A percentile compares a stretch with the other conserved stretches of the same genome.
Conservation (phyloP, 2,113 vertebrate species). For the Silurus meridionalis region DNA sequence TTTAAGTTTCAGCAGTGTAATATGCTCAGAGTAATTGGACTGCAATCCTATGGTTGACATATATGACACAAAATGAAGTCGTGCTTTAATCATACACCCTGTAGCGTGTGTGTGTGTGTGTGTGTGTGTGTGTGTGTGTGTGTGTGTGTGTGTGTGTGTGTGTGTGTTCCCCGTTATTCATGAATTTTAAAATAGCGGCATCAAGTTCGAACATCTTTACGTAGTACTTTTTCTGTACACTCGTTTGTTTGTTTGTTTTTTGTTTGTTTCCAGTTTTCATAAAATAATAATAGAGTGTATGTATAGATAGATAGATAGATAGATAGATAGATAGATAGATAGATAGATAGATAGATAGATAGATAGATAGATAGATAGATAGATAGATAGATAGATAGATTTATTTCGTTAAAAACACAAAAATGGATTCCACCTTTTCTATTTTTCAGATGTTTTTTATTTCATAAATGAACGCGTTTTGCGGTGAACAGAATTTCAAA, state of each 20-base stretch:
- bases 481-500: not conserved
- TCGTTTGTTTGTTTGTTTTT: not conserved
- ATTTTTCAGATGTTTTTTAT: slow-evolving; percentile 3
- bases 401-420: not conserved
- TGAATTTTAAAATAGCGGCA: not conserved
- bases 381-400: too few relatives aligned
- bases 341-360: too few relatives aligned
- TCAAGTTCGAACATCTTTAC: not conserved
- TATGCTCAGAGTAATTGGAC: slow-evolving; percentile 7
- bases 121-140: too few relatives aligned
- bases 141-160: too few relatives aligned
- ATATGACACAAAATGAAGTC: not conserved
- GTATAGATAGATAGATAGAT: too few relatives aligned
- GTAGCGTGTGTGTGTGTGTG: too few relatives aligned
- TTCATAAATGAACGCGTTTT: not conserved
- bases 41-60: not conserved
- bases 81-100: not conserved
- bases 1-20: not conserved
- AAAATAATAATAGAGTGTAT: not conserved
- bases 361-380: too few relatives aligned
- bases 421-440: not conserved
- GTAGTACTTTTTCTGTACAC: too few relatives aligned
- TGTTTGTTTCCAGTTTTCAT: not conserved
- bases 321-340: too few relatives aligned
- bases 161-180: not conserved